Percentiles rank a stretch among this genome's conserved stretches.
Conservation (phyloP, 2,113 vertebrate species). For the Panurus biarmicus region DNA sequence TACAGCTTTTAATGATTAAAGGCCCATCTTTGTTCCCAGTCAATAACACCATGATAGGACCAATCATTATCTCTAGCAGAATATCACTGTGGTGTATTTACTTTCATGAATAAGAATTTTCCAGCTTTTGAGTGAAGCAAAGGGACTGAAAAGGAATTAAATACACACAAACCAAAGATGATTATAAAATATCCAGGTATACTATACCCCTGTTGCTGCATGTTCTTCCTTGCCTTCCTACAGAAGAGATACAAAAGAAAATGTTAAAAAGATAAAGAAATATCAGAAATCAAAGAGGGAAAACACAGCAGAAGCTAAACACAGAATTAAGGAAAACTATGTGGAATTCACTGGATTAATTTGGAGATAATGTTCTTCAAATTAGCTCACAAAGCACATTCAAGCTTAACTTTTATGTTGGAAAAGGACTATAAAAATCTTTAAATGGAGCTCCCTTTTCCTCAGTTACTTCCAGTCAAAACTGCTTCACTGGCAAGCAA, state of each 20-base stretch:
- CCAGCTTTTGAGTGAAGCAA: background rate
- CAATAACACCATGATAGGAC: background rate
- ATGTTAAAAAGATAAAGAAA: background rate
- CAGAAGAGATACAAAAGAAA: background rate
- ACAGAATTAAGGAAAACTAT: background rate
- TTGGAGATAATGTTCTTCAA: background rate
- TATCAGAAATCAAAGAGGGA: background rate
- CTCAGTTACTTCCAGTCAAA: background rate
- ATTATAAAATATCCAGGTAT: background rate
- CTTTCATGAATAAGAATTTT: background rate
- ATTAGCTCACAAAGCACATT: background rate
- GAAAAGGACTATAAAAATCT: background rate
- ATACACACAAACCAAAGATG: background rate
- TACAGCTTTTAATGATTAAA: background rate
- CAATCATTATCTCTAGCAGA: background rate
- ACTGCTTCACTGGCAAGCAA: background rate
- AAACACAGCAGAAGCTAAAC: background rate
- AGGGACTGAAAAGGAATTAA: background rate
- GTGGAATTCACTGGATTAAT: background rate
- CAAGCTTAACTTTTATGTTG: background rate
- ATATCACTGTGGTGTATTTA: background rate
- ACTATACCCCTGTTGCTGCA: slow-evolving; percentile 27
- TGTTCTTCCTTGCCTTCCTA: slow-evolving; percentile 38
- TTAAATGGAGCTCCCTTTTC: background rate
- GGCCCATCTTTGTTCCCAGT: background rate